A percentile compares a stretch with the other conserved stretches of the same genome.
Conservation (phyloP, 2,888 invertebrate species). For the Amphipoea lucens region DNA sequence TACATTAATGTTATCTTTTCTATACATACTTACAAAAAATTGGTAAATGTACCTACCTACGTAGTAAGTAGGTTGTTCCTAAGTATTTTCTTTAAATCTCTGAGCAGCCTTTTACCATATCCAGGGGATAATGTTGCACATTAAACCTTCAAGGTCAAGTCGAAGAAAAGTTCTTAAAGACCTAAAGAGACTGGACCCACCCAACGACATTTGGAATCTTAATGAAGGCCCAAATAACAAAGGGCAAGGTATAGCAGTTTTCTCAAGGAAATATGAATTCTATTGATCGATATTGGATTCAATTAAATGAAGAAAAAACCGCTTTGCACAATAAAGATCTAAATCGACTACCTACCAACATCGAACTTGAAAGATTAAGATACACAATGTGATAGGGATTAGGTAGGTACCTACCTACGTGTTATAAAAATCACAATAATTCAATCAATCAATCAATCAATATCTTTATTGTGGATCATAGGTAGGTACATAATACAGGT, state of each 20-base stretch:
- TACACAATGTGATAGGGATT: constrained; percentile 61
- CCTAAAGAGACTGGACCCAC: background rate
- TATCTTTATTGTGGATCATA: too few relatives aligned
- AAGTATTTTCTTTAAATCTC: background rate
- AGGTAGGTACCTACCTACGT: constrained; percentile 26
- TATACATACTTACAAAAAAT: background rate
- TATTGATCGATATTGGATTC: too few relatives aligned
- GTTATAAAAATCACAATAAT: constrained; percentile 74
- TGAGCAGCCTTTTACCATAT: background rate
- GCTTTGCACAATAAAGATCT: constrained; percentile 7
- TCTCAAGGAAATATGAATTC: background rate
- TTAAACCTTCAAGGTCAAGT: background rate
- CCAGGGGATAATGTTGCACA: background rate
- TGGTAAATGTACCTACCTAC: background rate
- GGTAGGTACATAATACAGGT: too few relatives aligned
- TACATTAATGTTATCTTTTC: constrained; percentile 24
- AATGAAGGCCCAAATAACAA: background rate
- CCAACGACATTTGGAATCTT: background rate
- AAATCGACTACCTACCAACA: constrained; percentile 33
- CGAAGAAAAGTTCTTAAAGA: background rate
- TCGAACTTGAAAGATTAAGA: constrained; percentile 66
- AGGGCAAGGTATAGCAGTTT: background rate
- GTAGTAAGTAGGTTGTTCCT: background rate
- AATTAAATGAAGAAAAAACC: background rate
- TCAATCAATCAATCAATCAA: too few relatives aligned